Evolutionary conservation across 2,888 invertebrate genomes (phyloP), one percentile per base, ranked within the genome.

Genomic region (Phlogophora meticulosa): DNA sequence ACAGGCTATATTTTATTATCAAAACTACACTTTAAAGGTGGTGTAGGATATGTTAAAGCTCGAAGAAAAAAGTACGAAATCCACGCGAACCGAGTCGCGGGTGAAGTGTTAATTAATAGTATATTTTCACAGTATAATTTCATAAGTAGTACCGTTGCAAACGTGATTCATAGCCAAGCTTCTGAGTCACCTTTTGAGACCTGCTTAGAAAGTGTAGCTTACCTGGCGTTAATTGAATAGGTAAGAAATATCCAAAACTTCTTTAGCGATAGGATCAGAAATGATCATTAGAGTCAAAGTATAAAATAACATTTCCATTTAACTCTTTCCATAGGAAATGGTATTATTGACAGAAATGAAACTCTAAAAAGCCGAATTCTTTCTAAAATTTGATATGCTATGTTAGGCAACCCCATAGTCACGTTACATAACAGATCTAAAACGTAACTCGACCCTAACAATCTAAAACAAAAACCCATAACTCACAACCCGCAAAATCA

Each of bases 401-500:
- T 2, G 28, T 28, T 11, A 56, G 57, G 43, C 17, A 45, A 10
- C 22, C 17, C 32, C 10, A 40, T 45, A 28, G 45, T 36, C 65
- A 42, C 22, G 48, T 66, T 74, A 70, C 53, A 28, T 42, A 74
- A 74, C 42, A 74, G 32, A 66, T 55, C 55, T 49, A 24, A 55
- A 58, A 36, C 42, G 58, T 51, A 53, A 75, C 69, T 52, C 57
- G 40, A 72, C 65, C 45, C 58, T 51, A 52, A 77, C 78, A 77
- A 65, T 76, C 72, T 61, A 55, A 79, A 64, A 70, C 75, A 74
- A 62, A 61, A 74, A 46, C 68, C 75, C 43, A 80, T 81, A 82
- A 82, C 75, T 81, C 83, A 80, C 69, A 65, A 53, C 64, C 78
- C 74, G 66, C 77, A 82, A 82, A 78, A 78, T 82, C 78, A 81